A percentile compares a stretch with the other conserved stretches of the same genome.
phyloP scores from a whole-genome alignment of 1,140 invertebrate genomes.

The Gerris buenoi region DNA sequence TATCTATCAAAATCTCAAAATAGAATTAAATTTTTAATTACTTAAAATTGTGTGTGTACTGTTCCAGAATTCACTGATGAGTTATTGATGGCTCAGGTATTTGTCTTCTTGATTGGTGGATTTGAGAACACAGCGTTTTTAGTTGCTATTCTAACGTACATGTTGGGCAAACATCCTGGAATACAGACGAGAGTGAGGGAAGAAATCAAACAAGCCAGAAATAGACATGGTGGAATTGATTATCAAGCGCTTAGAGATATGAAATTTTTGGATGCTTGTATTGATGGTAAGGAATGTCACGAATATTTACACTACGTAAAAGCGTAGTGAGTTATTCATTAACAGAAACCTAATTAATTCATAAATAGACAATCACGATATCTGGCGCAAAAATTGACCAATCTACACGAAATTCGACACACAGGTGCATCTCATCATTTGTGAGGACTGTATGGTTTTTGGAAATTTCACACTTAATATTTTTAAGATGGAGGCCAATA shows the following conservation, averaged over 20 bases:
- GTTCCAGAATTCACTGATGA: conserved; percentile 7
- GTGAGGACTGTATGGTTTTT: too few relatives aligned
- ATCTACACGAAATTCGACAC: too few relatives aligned
- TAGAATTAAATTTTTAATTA: too few relatives aligned
- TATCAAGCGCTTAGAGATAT: conserved; percentile 21
- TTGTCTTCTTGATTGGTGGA: conserved; percentile 6
- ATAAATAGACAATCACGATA: too few relatives aligned
- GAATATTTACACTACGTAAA: too few relatives aligned
- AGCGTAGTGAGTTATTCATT: too few relatives aligned
- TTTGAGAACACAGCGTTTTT: conserved; percentile 4
- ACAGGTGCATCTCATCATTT: too few relatives aligned
- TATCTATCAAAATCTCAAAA: too few relatives aligned
- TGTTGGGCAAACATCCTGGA: conserved; percentile 6
- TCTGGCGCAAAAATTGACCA: too few relatives aligned
- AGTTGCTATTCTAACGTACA: background rate
- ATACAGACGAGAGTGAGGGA: conserved; percentile 1
- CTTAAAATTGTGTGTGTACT: background rate
- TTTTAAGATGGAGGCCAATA: too few relatives aligned
- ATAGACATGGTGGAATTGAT: conserved; percentile 28
- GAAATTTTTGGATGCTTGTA: conserved; percentile 28
- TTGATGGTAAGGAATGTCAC: conserved; percentile 40
- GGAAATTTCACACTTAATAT: too few relatives aligned
- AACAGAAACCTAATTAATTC: too few relatives aligned
- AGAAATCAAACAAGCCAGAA: conserved; percentile 11
- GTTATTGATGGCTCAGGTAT: conserved; percentile 5